These are phyloP conservation scores for Cerastis leucographa DNA, from an alignment of 2,888 invertebrate genomes.

Conservation along the genomic window DNA sequence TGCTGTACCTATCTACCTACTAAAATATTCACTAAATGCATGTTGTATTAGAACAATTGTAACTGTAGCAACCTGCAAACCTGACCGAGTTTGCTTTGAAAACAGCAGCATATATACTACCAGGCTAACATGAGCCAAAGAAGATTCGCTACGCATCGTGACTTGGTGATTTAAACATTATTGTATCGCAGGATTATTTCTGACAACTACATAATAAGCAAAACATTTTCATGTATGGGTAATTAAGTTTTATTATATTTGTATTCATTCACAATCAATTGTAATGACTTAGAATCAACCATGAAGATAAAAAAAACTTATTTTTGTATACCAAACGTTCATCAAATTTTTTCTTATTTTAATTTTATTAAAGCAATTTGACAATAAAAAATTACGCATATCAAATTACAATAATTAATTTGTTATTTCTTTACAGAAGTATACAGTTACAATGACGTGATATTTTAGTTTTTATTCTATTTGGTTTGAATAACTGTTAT, in stretches of 20 bases:
- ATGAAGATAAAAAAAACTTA: neutral
- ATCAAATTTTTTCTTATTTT: neutral
- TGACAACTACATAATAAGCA: constrained; percentile 11
- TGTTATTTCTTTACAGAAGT: neutral
- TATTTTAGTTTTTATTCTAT: constrained; percentile 22
- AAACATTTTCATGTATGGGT: constrained; percentile 12
- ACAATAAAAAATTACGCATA: constrained; percentile 5
- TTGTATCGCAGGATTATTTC: constrained; percentile 4
- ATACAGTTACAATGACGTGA: constrained; percentile 24
- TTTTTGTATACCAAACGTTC: neutral
- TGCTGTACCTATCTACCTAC: neutral
- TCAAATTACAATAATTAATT: constrained; percentile 34
- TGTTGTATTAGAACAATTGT: constrained; percentile 18
- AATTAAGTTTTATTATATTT: neutral
- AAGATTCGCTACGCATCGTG: constrained; percentile 42
- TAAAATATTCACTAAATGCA: constrained; percentile 9
- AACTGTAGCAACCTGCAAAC: constrained; percentile 15
- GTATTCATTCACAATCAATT: neutral
- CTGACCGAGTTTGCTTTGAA: constrained; percentile 30
- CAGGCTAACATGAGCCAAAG: neutral
- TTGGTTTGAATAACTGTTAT: constrained; percentile 20
- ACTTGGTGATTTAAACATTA: constrained; percentile 17
- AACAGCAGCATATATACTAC: neutral
- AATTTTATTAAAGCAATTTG: neutral
- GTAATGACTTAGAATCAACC: neutral